Evolutionary conservation across 2,888 invertebrate species (phyloP), one percentile per base, ranked within the genome.

Genomic region (Microctonus brassicae): DNA sequence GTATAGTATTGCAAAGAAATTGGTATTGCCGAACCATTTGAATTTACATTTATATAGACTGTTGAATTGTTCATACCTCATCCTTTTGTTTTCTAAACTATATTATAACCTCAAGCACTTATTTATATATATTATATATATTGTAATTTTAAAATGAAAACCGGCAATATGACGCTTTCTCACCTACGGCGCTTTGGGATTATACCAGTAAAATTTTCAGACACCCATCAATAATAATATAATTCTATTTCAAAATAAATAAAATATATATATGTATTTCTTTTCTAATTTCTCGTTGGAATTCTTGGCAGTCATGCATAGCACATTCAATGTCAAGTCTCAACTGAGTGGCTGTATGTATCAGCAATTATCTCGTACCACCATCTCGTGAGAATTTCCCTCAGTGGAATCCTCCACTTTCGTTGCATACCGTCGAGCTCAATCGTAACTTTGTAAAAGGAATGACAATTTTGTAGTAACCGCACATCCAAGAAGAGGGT

Each of bases 21-120:
- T 36, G 42, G 63, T n/a, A 57, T 64, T 29, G 58, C 71, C 39
- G 71, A 33, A 29, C 36, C 42, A 60, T 68, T 67, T 42, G 52
- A 73, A 75, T 75, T 76, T 76, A 75, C 76, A 76, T 76, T 73
- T 75, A 76, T 75, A 76, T 75, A 72, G 75, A 66, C 69, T 73
- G 60, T 57, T 70, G 55, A 47, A 68, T 64, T 64, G 72, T 65
- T 42, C 58, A 22, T 34, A 34, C 17, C 20, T 11, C 29, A 64
- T 74, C 72, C 73, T 75, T 71, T 72, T 75, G 69, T 76, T 76
- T 75, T 74, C 70, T 58, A 33, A 60, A 36, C 70, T 67, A 60
- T 61, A 61, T 60, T 36, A 70, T 74, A 60, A 65, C 72, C 60
- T 13, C 52, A 61, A 64, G 69, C 69, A 63, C 57, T 57, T 57